These are phyloP conservation scores for Nematopogon swammerdamellus DNA, from an alignment of 2,888 invertebrate genomes.

Conservation along the genomic window DNA sequence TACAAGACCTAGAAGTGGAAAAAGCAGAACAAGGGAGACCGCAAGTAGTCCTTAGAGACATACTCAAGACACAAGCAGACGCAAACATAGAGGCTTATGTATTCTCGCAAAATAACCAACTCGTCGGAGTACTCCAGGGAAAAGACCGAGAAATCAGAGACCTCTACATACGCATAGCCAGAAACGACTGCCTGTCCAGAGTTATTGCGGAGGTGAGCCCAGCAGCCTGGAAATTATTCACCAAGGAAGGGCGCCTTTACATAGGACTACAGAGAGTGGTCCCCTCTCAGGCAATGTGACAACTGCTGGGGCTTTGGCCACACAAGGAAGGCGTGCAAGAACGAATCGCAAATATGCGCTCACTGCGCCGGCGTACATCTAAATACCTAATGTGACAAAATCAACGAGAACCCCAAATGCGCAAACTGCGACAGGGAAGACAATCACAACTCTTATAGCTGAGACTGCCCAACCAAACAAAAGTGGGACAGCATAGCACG, in stretches of 20 bases:
- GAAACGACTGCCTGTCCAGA: constrained; percentile 13
- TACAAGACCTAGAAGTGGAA: too few relatives aligned
- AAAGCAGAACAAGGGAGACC: too few relatives aligned
- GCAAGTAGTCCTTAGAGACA: constrained; percentile 4
- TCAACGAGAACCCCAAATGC: constrained; percentile 4
- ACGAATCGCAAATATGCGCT: constrained; percentile 8
- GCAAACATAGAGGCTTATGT: constrained; percentile 6
- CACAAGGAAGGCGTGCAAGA: constrained; percentile 11
- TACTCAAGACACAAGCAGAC: constrained; percentile 8
- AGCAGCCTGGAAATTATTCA: constrained; percentile 6
- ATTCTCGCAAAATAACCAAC: constrained; percentile 7
- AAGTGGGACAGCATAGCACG: constrained; percentile 16
- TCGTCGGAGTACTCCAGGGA: background rate
- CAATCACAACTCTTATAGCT: constrained; percentile 7
- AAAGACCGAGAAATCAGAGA: constrained; percentile 6
- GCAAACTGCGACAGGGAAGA: constrained; percentile 9
- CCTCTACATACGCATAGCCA: constrained; percentile 11
- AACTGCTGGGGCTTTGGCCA: constrained; percentile 16
- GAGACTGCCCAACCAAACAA: constrained; percentile 6
- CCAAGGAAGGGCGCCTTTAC: constrained; percentile 1
- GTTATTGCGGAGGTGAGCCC: constrained; percentile 13
- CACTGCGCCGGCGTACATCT: constrained; percentile 12
- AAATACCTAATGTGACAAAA: background rate
- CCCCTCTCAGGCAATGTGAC: constrained; percentile 8
- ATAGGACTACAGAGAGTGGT: constrained; percentile 5